These are phyloP conservation scores for Calidris pugnax DNA, from an alignment of 2,113 vertebrate genomes.

Conservation along the genomic window DNA sequence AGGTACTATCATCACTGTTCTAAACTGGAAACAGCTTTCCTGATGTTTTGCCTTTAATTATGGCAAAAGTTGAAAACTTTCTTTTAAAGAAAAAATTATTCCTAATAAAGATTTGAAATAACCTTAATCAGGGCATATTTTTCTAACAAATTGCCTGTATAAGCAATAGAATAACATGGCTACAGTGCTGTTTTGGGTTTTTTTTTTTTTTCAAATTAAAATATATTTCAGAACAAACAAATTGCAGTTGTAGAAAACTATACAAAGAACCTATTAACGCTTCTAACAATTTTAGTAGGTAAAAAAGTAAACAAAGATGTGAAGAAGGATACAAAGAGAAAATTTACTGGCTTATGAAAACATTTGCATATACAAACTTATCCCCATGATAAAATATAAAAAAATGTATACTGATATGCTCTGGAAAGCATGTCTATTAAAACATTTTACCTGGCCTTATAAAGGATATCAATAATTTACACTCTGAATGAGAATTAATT, in stretches of 20 bases:
- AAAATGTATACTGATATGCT: neutral
- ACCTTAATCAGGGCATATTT: neutral
- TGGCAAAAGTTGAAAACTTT: neutral
- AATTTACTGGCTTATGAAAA: neutral
- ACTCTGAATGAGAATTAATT: neutral
- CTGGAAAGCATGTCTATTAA: neutral
- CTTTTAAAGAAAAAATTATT: neutral
- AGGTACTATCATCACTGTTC: neutral
- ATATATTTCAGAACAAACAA: conserved; percentile 21
- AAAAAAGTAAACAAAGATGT: neutral
- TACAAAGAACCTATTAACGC: neutral
- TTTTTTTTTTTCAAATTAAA: neutral
- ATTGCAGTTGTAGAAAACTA: conserved; percentile 15
- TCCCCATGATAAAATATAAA: neutral
- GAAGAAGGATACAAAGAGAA: neutral
- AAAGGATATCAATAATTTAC: neutral
- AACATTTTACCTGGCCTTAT: neutral
- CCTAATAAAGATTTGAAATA: neutral
- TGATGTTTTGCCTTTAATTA: neutral
- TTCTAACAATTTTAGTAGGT: neutral
- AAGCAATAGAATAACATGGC: neutral
- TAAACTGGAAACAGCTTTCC: neutral
- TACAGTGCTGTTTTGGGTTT: neutral
- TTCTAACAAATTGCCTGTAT: neutral
- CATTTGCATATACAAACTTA: conserved; percentile 4